Evolutionary conservation across 2,797 vertebrate species (phyloP).

Genomic region (Clamator glandarius): DNA sequence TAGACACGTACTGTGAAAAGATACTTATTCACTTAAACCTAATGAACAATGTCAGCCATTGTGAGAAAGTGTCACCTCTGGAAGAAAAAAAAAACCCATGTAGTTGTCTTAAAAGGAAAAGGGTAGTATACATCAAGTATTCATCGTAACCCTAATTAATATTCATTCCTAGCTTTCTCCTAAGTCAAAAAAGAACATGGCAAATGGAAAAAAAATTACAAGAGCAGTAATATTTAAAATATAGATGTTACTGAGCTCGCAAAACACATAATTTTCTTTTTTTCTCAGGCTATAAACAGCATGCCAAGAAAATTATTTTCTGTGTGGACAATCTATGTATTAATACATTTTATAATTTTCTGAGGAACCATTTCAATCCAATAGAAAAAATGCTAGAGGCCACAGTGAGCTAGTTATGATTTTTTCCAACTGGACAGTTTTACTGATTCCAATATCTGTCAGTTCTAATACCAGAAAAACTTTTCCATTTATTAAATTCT

Average conservation of each 20-base stretch:
- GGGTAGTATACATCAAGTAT: constrained; percentile 7
- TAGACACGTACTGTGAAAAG: background rate
- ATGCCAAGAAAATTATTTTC: constrained; percentile 54
- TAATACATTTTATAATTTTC: constrained; percentile 61
- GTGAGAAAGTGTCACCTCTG: background rate
- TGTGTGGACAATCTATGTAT: constrained; percentile 60
- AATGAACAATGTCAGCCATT: background rate
- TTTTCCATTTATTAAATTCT: constrained; percentile 30
- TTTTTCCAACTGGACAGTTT: constrained; percentile 37
- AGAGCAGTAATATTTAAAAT: constrained; percentile 63
- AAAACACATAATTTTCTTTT: constrained; percentile 67
- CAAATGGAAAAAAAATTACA: constrained; percentile 61
- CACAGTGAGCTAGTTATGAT: constrained; percentile 33
- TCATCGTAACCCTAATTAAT: constrained; percentile 51
- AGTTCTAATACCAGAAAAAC: constrained; percentile 18
- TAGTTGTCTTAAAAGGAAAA: background rate
- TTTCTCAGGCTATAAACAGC: constrained; percentile 55
- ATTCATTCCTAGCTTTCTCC: constrained; percentile 63
- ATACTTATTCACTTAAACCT: background rate
- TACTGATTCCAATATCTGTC: constrained; percentile 42
- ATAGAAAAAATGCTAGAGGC: constrained; percentile 54
- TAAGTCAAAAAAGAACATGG: constrained; percentile 44
- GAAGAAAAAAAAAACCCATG: background rate
- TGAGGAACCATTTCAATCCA: constrained; percentile 35
- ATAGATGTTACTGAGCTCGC: constrained; percentile 48